Evolutionary conservation across 1,140 invertebrate species (phyloP), one percentile per base, ranked within the genome.

Genomic region (Pissodes strobi): DNA sequence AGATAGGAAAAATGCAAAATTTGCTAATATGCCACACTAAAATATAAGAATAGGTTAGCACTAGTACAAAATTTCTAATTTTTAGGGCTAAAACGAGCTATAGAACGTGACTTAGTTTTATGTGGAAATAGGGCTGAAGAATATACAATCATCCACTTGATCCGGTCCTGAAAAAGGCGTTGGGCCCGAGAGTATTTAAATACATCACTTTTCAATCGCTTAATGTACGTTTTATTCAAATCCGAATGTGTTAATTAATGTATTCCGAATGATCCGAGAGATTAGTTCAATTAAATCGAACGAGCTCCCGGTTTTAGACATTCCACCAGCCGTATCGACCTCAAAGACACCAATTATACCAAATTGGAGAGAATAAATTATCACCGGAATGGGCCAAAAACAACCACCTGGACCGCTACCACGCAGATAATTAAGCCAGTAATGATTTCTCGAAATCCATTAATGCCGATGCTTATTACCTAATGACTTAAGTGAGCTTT

Each of bases 151-250:
- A n/a, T n/a, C n/a, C n/a, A n/a, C n/a, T n/a, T n/a, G n/a, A 9
- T 27, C 25, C 25, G 25, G 9, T 27, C 25, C 3, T 27, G 13
- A 39, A 39, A n/a, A 39, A 39, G 37, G 37, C 10, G 18, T 18
- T 45, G 19, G 8, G 21, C 12, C 8, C 46, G 48, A 61, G 49
- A 65, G 68, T 66, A 70, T 67, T 66, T 56, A 60, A 68, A 68
- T 68, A 68, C 66, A 71, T 64, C 68, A 73, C 70, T 73, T 72
- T 73, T 70, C 72, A 70, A 73, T 73, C 70, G 57, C 48, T 64
- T 73, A 72, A 73, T 66, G 72, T 59, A 62, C 65, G 67, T 74
- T 74, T 74, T 74, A 74, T 74, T 74, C 70, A 74, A 74, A 74
- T 74, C 45, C 48, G 51, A 64, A 74, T 72, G 72, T 74, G 72